These are phyloP conservation scores for Caradrina clavipalpis DNA, from an alignment of 2,888 invertebrate genomes.

Conservation along the genomic window DNA sequence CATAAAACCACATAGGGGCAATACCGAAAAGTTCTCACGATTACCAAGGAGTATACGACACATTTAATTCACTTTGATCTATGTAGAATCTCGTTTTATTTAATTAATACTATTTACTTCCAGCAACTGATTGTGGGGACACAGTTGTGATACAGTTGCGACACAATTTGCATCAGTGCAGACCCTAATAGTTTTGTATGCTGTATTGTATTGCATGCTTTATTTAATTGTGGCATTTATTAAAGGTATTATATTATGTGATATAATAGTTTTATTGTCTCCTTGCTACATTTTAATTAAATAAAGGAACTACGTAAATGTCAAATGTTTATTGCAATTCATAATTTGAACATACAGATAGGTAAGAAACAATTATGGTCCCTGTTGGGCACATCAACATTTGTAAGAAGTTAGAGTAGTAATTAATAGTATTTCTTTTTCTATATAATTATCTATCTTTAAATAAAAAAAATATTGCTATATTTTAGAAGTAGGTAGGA, in stretches of 20 bases:
- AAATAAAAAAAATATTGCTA: not conserved
- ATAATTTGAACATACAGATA: too few relatives aligned
- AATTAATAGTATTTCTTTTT: too few relatives aligned
- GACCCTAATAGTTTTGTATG: constrained; percentile 19
- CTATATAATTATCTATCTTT: too few relatives aligned
- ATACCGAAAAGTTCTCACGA: too few relatives aligned
- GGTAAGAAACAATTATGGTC: too few relatives aligned
- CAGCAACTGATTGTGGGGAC: constrained; percentile 6
- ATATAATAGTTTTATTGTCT: constrained; percentile 20
- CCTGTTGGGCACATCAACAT: too few relatives aligned
- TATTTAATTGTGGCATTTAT: constrained; percentile 27
- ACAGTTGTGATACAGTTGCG: not conserved
- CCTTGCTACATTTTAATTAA: constrained; percentile 1
- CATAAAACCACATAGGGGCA: too few relatives aligned
- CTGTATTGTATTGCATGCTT: constrained; percentile 8
- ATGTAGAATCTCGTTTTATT: not conserved
- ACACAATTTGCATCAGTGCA: not conserved
- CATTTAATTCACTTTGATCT: too few relatives aligned
- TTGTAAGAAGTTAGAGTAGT: too few relatives aligned
- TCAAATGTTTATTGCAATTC: too few relatives aligned
- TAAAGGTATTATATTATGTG: constrained; percentile 33
- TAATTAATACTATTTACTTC: not conserved
- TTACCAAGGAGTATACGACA: too few relatives aligned
- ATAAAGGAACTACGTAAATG: not conserved
- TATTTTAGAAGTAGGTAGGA: constrained; percentile 17